These are phyloP conservation scores for Anser brachyrhynchus DNA, from an alignment of 2,113 vertebrate genomes.

Conservation along the genomic window DNA sequence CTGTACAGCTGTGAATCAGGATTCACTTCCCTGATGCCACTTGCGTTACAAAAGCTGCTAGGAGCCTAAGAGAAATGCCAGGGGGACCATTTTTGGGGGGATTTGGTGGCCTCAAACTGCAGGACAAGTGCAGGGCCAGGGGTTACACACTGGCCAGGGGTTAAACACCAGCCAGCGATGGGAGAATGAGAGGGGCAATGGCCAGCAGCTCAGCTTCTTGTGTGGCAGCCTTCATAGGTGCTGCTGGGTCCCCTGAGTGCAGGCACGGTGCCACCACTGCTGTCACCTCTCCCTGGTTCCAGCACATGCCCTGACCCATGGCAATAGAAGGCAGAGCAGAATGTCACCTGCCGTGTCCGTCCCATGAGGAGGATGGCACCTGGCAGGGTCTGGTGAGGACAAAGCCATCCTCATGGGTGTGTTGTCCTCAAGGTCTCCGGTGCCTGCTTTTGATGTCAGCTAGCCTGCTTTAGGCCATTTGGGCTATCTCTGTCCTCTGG, in stretches of 20 bases:
- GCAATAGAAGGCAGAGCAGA: background rate
- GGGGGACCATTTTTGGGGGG: background rate
- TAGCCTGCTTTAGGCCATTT: background rate
- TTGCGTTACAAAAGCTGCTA: background rate
- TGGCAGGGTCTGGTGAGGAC: background rate
- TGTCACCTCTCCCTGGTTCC: background rate
- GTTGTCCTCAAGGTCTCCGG: background rate
- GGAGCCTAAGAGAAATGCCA: background rate
- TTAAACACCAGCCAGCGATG: background rate
- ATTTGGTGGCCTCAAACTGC: background rate
- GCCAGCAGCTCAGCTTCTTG: rapidly evolving
- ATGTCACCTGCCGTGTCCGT: background rate
- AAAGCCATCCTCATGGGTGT: background rate
- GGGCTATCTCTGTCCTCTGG: background rate
- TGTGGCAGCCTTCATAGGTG: background rate
- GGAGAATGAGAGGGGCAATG: background rate
- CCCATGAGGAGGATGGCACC: background rate
- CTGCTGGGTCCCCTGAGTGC: rapidly evolving
- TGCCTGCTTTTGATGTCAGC: background rate
- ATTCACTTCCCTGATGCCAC: background rate
- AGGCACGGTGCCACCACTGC: background rate
- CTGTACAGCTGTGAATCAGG: background rate
- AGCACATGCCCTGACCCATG: rapidly evolving
- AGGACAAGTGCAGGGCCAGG: rapidly evolving
- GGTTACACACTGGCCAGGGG: background rate